Evolutionary conservation across 2,888 invertebrate species (phyloP), one percentile per base, ranked within the genome.

Genomic region (Yponomeuta cagnagella): DNA sequence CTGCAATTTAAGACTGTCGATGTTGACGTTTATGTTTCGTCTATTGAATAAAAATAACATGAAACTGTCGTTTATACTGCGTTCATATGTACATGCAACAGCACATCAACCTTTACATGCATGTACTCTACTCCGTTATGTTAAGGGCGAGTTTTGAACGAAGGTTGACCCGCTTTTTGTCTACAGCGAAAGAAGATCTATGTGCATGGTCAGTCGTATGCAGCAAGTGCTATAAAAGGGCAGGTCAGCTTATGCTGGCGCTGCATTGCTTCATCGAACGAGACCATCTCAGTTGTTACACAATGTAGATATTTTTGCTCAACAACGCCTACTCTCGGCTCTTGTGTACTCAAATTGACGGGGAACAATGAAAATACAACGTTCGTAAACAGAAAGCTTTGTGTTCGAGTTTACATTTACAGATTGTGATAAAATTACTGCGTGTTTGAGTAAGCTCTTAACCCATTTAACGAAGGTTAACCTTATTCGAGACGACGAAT

Each of bases 231-330:
- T 30, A 33, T 23, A 23, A 48, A 48, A 69, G 63, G 70, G 63
- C 64, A 52, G 71, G 69, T 69, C 71, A 43, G 23, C 15, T 58
- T 67, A 71, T 48, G 65, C 65, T 68, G 72, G 71, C 43, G 15
- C 73, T 73, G 77, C 75, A 79, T 86, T 86, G 79, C 86, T 79
- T 82, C 87, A 88, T 85, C 77, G 73, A 75, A 74, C 76, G 74
- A 78, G 78, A 79, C 80, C 83, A 81, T 83, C 80, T 78, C 77
- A 69, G 73, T 75, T 72, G 77, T 85, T 86, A 80, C 85, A 81
- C 82, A 84, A 88, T 79, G 76, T 77, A 77, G 78, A 80, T 76
- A 84, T 83, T 87, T 88, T 86, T 84, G 85, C 86, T 77, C 79
- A 81, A 82, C 80, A 78, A 82, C 80, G 78, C 83, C 84, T 82